These are phyloP conservation scores for Otocyon megalotis DNA, from an alignment of 2,113 vertebrate genomes.

Conservation along the genomic window DNA sequence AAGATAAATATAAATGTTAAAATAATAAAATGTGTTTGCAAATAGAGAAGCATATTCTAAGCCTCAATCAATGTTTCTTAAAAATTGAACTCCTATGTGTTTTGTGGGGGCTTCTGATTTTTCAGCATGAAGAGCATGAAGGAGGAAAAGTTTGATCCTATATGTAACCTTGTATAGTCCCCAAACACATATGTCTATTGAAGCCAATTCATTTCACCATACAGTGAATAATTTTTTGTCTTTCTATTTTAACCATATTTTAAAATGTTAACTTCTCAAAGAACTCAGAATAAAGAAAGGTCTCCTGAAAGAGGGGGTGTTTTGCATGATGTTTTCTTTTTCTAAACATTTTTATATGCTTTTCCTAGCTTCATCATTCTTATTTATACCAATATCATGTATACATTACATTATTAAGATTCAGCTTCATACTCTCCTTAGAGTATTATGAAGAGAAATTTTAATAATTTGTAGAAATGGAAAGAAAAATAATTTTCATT, in stretches of 20 bases:
- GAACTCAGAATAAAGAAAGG: neutral
- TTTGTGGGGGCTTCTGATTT: neutral
- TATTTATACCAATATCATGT: neutral
- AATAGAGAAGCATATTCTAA: constrained; percentile 34
- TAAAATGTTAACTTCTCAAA: constrained; percentile 48
- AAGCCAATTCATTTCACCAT: neutral
- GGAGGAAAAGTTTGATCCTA: neutral
- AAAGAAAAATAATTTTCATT: constrained; percentile 44
- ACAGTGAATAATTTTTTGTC: constrained; percentile 21
- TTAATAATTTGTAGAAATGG: neutral
- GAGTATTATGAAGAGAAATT: neutral
- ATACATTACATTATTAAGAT: neutral
- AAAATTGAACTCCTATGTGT: neutral
- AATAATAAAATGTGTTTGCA: neutral
- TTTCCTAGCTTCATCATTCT: neutral
- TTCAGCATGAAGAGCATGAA: neutral
- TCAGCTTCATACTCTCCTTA: neutral
- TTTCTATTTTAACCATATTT: neutral
- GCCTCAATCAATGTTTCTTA: constrained; percentile 20
- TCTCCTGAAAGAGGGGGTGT: neutral
- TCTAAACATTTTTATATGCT: neutral
- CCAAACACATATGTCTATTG: neutral
- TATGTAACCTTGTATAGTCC: neutral
- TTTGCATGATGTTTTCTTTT: neutral
- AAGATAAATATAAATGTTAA: constrained; percentile 27